Base-by-base conservation (phyloP, 2,797 vertebrate species). In the Graptemys geographica region DNA sequence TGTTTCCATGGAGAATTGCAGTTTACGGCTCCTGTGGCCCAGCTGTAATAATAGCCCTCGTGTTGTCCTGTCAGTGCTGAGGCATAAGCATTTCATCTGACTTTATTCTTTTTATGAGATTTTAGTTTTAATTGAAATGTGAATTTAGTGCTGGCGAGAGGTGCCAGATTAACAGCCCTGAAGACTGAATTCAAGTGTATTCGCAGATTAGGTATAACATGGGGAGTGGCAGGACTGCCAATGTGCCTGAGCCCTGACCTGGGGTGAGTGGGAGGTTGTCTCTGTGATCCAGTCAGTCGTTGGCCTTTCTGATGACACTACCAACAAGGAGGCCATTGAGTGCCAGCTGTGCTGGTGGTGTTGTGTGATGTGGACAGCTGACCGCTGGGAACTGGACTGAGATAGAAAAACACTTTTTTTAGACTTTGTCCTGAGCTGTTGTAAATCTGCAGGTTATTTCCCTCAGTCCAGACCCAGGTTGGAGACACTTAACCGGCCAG, bases 1-100 rank as follows among this genome's bases (percentile, higher is more conserved):
- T 92, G 95, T 97, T 97, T 96, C 97, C 96, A 96, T 89, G 90
- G 96, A 93, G 84, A 97, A 88, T 89, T 81, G 59, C 55, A 95
- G 79, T 89, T 94, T 74, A 83, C 78, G 96, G 96, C 19, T 72
- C 90, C 97, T 97, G 96, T 76, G 90, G 92, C 0, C 0, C 79
- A 87, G 88, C 93, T 92, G 52, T 95, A 96, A 96, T 95, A 92
- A 95, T 65, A 96, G 88, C 69, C 86, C 92, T 89, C 56, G 81
- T 11, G 41, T 0, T 0, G 86, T 62, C 65, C 55, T 19, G 7
- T 86, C 47, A 47, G 86, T 1, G 33, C 94, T 4, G 21, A 91
- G 84, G 79, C 10, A 0, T 7, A 6, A 2, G 18, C 2, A 31
- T 47, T 28, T 78, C 49, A 47, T 78, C 44, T 47, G 41, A 15